Evolutionary conservation across 2,888 invertebrate genomes (phyloP).

Genomic region (Patella pellucida): DNA sequence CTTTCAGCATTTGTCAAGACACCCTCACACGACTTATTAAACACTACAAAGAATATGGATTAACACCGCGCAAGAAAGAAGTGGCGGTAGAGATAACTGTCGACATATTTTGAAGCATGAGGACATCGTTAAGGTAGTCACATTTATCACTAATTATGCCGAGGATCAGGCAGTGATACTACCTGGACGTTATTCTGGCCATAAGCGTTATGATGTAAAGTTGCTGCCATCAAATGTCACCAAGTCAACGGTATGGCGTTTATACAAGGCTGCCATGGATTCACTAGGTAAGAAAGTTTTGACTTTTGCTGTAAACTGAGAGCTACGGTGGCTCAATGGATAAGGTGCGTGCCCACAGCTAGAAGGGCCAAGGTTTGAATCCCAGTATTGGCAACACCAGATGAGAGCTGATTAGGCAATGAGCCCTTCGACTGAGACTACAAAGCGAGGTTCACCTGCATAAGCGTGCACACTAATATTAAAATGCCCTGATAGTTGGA

Average conservation of each 20-base stretch:
- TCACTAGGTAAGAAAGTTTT: not conserved
- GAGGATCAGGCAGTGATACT: conserved; percentile 18
- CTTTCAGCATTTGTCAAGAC: not conserved
- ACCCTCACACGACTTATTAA: not conserved
- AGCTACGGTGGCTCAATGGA: too few relatives aligned
- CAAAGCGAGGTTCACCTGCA: too few relatives aligned
- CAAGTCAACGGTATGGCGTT: conserved; percentile 6
- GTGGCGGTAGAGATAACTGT: not conserved
- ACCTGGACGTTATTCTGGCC: conserved; percentile 19
- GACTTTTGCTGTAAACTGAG: too few relatives aligned
- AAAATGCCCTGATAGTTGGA: too few relatives aligned
- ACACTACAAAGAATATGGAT: not conserved
- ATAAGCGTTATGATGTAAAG: conserved; percentile 19
- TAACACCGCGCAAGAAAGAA: not conserved
- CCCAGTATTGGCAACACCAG: too few relatives aligned
- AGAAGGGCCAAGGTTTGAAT: too few relatives aligned
- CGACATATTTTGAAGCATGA: not conserved
- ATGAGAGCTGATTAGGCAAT: too few relatives aligned
- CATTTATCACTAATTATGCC: conserved; percentile 22
- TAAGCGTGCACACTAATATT: too few relatives aligned
- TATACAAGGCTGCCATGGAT: not conserved
- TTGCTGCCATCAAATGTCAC: conserved; percentile 12
- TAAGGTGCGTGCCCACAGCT: too few relatives aligned
- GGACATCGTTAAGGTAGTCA: conserved; percentile 19
- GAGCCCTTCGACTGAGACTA: too few relatives aligned